phyloP scores from a whole-genome alignment of 1,140 invertebrate genomes.

The Centruroides sculpturatus region DNA sequence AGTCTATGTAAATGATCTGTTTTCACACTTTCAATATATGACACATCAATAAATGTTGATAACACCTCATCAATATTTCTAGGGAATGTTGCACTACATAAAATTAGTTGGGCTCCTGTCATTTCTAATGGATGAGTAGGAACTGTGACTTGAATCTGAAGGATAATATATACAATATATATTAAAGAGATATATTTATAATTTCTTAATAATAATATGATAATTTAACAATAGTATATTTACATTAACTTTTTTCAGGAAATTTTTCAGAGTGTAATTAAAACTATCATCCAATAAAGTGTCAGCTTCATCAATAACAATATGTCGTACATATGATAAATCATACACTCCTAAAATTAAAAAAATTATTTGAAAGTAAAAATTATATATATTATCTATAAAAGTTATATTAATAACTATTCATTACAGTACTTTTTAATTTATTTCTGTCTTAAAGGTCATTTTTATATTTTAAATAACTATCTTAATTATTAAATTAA shows the following conservation, averaged over 20 bases:
- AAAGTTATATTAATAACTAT: no score
- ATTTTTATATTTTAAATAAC: no score
- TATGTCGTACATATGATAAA: conserved; percentile 45
- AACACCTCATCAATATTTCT: conserved; percentile 47
- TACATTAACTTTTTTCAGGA: conserved; percentile 57
- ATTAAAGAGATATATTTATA: background rate
- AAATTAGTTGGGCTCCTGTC: conserved; percentile 48
- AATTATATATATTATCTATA: no score
- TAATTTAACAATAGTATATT: conserved; percentile 19
- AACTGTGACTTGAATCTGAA: background rate
- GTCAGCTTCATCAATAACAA: conserved; percentile 88
- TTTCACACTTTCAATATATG: conserved; percentile 44
- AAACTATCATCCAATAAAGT: conserved; percentile 81
- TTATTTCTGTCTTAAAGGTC: no score
- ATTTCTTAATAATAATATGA: background rate
- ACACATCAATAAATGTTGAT: conserved; percentile 46
- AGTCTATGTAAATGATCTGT: conserved; percentile 58
- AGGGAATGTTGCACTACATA: conserved; percentile 78
- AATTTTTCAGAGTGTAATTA: conserved; percentile 44
- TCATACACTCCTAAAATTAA: conserved; percentile 41
- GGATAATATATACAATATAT: background rate
- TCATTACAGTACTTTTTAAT: no score
- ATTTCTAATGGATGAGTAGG: background rate
- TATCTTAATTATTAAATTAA: no score
- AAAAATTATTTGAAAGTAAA: no score